A percentile compares a stretch with the other conserved stretches of the same genome.
Evolutionary conservation across 2,113 vertebrate species (phyloP).

Genomic region (Heliornis fulica): DNA sequence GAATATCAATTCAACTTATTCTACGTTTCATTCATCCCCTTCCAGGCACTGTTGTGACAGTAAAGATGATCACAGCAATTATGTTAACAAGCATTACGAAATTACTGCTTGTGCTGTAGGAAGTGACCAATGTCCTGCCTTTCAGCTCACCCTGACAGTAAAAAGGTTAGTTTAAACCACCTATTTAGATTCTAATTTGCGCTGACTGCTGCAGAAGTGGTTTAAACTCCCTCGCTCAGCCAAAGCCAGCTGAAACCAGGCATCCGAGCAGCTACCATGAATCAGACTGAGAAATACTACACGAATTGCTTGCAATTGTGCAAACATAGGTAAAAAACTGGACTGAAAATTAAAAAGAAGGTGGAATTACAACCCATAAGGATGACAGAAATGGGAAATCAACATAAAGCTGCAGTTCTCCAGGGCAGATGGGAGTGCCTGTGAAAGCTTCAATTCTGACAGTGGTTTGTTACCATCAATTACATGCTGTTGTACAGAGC

Average conservation of each 20-base stretch:
- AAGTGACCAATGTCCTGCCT: not conserved
- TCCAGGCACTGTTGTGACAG: not conserved
- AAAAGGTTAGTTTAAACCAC: not conserved
- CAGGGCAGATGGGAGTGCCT: not conserved
- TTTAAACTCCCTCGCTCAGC: not conserved
- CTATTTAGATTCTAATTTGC: not conserved
- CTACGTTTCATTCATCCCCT: not conserved
- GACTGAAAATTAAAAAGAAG: not conserved
- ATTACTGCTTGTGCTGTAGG: not conserved
- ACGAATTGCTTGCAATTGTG: not conserved
- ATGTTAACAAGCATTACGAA: not conserved
- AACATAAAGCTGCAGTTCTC: not conserved
- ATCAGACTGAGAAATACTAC: not conserved
- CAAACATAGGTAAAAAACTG: not conserved
- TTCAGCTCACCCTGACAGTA: not conserved
- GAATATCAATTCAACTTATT: not conserved
- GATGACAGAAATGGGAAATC: not conserved
- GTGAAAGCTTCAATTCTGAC: not conserved
- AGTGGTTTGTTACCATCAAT: not conserved
- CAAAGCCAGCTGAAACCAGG: not conserved
- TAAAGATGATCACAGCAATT: not conserved
- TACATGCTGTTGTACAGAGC: not conserved
- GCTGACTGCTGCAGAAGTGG: not conserved
- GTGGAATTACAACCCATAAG: not conserved
- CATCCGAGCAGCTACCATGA: not conserved